Conservation (phyloP, 2,113 vertebrate species). For the Odontesthes bonariensis region DNA sequence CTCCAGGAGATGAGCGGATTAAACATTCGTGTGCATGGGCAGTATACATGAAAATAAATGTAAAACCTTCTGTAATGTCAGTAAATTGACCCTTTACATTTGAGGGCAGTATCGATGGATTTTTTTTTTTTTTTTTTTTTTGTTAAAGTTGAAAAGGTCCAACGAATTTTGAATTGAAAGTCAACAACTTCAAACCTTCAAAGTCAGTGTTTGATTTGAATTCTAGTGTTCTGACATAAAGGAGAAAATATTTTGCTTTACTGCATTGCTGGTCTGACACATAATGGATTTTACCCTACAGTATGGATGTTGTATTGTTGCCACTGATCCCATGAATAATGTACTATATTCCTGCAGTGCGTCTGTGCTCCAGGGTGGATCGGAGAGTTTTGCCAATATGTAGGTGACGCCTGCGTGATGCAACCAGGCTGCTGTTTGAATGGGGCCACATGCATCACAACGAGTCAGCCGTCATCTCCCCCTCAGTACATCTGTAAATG, state of each 20-base stretch:
- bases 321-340: neutral
- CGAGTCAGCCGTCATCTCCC: constrained; percentile 68
- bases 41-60: neutral
- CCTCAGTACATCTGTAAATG: constrained; percentile 80
- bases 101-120: neutral
- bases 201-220: neutral
- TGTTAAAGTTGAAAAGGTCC: neutral
- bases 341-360: constrained; percentile 74
- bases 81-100: constrained; percentile 4
- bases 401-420: constrained; percentile 81
- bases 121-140: too few relatives aligned
- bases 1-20: neutral
- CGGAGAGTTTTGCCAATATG: constrained; percentile 82
- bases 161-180: neutral
- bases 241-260: neutral
- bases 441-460: constrained; percentile 81
- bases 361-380: constrained; percentile 82
- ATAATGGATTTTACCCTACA: neutral
- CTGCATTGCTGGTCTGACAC: neutral
- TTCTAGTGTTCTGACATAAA: neutral
- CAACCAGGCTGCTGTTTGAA: constrained; percentile 75
- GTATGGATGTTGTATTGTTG: neutral
- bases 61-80: neutral
- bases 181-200: neutral
- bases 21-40: neutral